Evolutionary conservation across 1,140 invertebrate species (phyloP).

Genomic region (Zaprionus gabonicus): DNA sequence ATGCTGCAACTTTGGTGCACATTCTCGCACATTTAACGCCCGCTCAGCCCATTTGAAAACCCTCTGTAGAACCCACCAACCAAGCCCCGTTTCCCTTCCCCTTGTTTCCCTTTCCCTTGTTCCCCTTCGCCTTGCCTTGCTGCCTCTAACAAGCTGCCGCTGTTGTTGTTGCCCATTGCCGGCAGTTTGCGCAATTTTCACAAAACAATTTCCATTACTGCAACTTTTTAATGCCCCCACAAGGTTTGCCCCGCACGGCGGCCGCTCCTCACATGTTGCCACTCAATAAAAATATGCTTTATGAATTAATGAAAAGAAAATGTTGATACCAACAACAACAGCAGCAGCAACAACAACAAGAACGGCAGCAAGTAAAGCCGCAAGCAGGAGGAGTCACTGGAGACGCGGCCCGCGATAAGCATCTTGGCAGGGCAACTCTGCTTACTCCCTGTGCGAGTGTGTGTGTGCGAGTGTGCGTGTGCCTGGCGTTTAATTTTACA

Average conservation of each 20-base stretch:
- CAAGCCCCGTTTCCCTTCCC: too few relatives aligned
- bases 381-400: conserved; percentile 15
- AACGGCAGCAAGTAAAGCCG: conserved; percentile 21
- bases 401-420: conserved; percentile 45
- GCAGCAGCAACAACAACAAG: conserved; percentile 19
- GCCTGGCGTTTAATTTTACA: conserved; percentile 57
- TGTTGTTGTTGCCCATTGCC: conserved; percentile 40
- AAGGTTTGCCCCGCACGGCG: conserved; percentile 12
- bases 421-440: conserved; percentile 41
- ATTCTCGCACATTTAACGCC: conserved; percentile 49
- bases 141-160: conserved; percentile 30
- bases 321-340: conserved; percentile 64
- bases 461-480: conserved; percentile 24
- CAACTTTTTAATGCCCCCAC: conserved; percentile 64
- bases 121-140: too few relatives aligned
- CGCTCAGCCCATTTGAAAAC: neutral
- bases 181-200: conserved; percentile 65
- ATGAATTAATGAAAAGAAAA: conserved; percentile 82
- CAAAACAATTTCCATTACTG: conserved; percentile 80
- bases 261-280: conserved; percentile 63
- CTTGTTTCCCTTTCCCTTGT: too few relatives aligned
- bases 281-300: conserved; percentile 82
- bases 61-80: neutral
- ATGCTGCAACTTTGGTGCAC: conserved; percentile 55
- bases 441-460: conserved; percentile 4